These are phyloP conservation scores for Nephrotoma appendiculata DNA, from an alignment of 2,888 invertebrate species.

Conservation along the genomic window DNA sequence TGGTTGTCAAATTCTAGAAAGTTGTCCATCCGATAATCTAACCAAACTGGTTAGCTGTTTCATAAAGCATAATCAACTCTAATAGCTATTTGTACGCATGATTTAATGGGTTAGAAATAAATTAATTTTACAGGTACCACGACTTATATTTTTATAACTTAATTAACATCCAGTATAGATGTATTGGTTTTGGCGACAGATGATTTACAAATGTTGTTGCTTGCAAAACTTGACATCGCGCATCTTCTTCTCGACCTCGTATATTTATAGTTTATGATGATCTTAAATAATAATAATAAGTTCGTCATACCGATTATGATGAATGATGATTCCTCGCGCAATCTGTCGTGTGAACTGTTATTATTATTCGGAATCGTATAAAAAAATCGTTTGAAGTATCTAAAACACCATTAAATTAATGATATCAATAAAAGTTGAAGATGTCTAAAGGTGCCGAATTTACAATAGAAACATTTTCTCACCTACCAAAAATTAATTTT, in stretches of 20 bases:
- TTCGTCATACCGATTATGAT: not conserved
- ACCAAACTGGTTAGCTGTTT: not conserved
- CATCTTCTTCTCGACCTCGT: no score
- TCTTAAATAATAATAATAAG: not conserved
- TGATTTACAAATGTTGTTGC: not conserved
- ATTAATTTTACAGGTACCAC: no score
- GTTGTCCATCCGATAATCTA: not conserved
- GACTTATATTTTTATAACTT: not conserved
- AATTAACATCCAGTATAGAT: not conserved
- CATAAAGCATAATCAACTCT: not conserved
- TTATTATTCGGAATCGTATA: not conserved
- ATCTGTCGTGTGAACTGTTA: not conserved
- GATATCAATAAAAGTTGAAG: not conserved
- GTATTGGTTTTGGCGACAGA: not conserved
- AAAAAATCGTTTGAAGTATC: not conserved
- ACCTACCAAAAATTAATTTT: not conserved
- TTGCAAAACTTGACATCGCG: not conserved
- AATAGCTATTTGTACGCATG: not conserved
- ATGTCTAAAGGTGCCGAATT: not conserved
- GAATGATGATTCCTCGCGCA: not conserved
- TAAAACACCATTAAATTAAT: not conserved
- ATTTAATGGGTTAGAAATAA: not conserved
- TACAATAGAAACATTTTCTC: not conserved
- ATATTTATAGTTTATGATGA: no score
- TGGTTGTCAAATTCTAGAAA: not conserved